These are phyloP conservation scores for Pelobates cultripes DNA, from an alignment of 2,797 vertebrate genomes.

Conservation along the genomic window DNA sequence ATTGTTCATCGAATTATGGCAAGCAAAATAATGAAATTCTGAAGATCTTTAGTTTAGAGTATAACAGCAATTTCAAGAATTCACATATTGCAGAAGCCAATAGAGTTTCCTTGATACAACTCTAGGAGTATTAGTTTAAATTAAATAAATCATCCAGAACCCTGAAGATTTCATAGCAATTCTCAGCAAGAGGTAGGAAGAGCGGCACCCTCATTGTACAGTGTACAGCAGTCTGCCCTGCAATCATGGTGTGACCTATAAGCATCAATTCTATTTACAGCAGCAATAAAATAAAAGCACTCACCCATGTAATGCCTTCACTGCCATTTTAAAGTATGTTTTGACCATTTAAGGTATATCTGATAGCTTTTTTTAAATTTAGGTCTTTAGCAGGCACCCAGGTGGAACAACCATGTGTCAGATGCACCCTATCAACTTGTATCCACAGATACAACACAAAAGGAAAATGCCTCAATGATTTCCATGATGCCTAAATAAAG, in stretches of 20 bases:
- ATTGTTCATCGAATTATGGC: no score
- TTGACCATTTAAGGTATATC: slow-evolving; percentile 36
- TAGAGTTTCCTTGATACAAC: slow-evolving; percentile 2
- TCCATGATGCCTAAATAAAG: no score
- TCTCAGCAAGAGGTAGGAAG: background rate
- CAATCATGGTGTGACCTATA: slow-evolving; percentile 43
- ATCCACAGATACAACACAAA: background rate
- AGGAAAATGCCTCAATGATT: background rate
- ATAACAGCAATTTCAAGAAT: no score
- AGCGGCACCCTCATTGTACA: background rate
- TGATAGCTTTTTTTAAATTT: slow-evolving; percentile 24
- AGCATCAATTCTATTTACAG: slow-evolving; percentile 50
- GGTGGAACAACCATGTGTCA: slow-evolving; percentile 10
- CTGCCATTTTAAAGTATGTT: slow-evolving; percentile 39
- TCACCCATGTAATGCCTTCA: slow-evolving; percentile 46
- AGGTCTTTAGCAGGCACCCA: slow-evolving; percentile 1
- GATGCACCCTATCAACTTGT: background rate
- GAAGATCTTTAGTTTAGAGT: no score
- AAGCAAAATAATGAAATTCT: no score
- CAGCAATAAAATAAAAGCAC: slow-evolving; percentile 45
- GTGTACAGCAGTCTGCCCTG: slow-evolving; percentile 10
- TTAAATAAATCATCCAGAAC: slow-evolving; percentile 15
- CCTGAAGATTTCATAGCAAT: background rate
- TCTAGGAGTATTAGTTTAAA: slow-evolving; percentile 1
- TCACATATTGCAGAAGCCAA: background rate